Base-by-base conservation (phyloP, 2,888 invertebrate species). In the Heliconius charithonia region DNA sequence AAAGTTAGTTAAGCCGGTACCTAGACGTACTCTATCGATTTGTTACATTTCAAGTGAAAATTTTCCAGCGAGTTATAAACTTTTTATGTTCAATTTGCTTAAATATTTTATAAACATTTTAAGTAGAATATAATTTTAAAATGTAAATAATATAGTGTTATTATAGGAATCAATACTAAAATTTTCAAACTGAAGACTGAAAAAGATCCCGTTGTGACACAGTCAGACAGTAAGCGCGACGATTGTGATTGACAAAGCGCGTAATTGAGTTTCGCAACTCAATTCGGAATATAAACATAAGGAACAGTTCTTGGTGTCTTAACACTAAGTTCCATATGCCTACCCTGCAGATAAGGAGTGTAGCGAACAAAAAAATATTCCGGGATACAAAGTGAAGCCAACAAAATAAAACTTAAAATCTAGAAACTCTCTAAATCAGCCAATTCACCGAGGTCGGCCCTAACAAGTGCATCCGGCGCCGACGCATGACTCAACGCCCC, bases 401-500 rank as follows among this genome's bases (percentile, higher is more conserved):
- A 37, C 25, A 29, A 63, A 63, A 63, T 29, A 29, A 6, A 16
- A n/a, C 22, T 22, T 22, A 7, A 67, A 22, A 37, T 41, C 25
- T 69, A 69, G 41, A 69, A 25, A 13, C 16, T 37, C 19, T 37
- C 25, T 69, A 69, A 69, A 69, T 25, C 69, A 41, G 7, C 25
- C 69, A 69, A 16, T 41, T 41, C 13, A 37, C 37, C n/a, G 19
- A 69, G 69, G 41, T 69, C 27, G 74, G 41, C 22, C 29, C 45
- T 56, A 73, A 66, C 25, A 51, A 41, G 37, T 69, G 37, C 67
- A 59, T 62, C 65, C 65, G 77, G 65, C 77, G 77, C 77, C 77
- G 77, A 27, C 77, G 72, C 22, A 56, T 77, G 77, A 77, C 72
- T 77, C 77, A 77, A 45, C 29, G 63, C 62, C 16, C 29, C 71